Percentiles rank a stretch among this genome's conserved stretches.
These are phyloP conservation scores for Myiotriccus ornatus DNA, from an alignment of 2,797 vertebrate species.

Conservation along the genomic window DNA sequence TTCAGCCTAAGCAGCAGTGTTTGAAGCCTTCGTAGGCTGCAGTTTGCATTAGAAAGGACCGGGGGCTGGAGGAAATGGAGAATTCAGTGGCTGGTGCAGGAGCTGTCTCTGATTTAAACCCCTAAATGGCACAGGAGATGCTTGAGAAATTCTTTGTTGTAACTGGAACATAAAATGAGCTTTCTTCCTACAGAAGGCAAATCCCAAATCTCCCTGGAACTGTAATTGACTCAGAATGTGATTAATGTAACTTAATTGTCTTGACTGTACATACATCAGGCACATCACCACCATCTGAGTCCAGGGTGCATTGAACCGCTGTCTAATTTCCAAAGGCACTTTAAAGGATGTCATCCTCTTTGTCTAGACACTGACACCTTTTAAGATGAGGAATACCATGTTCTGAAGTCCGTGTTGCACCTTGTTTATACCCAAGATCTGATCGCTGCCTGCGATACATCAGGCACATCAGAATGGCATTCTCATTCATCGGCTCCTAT, in stretches of 20 bases:
- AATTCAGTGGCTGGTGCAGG: neutral
- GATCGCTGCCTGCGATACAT: slow-evolving; percentile 18
- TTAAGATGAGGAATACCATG: slow-evolving; percentile 45
- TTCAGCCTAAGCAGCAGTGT: neutral
- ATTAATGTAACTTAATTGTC: slow-evolving; percentile 75
- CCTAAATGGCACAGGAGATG: slow-evolving; percentile 12
- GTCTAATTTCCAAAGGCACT: slow-evolving; percentile 66
- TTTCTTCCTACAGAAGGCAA: slow-evolving; percentile 56
- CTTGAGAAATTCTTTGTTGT: slow-evolving; percentile 51
- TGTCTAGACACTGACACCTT: slow-evolving; percentile 63
- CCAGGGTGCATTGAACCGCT: slow-evolving; percentile 41
- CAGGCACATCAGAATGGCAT: slow-evolving; percentile 29
- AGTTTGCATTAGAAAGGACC: neutral
- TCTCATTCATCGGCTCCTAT: slow-evolving; percentile 56
- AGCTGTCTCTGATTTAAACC: slow-evolving; percentile 6
- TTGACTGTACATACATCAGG: slow-evolving; percentile 69
- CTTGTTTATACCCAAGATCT: slow-evolving; percentile 53
- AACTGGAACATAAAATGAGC: slow-evolving; percentile 53
- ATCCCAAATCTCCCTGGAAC: slow-evolving; percentile 59
- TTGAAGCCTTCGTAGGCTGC: neutral
- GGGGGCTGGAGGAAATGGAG: neutral
- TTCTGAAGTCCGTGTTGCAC: slow-evolving; percentile 11
- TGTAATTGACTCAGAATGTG: slow-evolving; percentile 70
- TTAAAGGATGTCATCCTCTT: slow-evolving; percentile 56
- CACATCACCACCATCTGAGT: slow-evolving; percentile 64